Percentiles rank a stretch among this genome's conserved stretches.
Conservation (phyloP, 2,113 vertebrate species). For the Pedionomus torquatus region DNA sequence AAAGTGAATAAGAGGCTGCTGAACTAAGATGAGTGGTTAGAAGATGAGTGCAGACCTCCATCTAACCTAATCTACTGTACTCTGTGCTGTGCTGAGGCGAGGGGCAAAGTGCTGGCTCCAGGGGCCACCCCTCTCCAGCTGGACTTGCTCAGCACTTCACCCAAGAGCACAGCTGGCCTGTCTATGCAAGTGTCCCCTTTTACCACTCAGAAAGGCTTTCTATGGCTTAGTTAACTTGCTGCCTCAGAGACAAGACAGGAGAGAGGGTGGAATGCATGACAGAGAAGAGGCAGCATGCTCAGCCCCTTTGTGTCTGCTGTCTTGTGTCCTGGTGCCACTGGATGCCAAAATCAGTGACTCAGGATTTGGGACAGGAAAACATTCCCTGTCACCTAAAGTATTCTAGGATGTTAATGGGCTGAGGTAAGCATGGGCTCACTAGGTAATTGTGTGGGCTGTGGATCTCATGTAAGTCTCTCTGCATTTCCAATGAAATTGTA, state of each 20-base stretch:
- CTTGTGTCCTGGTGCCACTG: not conserved
- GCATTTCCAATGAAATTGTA: not conserved
- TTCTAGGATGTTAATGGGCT: not conserved
- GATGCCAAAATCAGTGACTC: too few species aligned
- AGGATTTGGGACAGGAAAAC: not conserved
- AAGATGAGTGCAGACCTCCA: fast-evolving
- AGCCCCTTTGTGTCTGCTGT: not conserved
- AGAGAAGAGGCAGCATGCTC: not conserved
- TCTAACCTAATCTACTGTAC: too few species aligned
- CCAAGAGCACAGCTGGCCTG: not conserved
- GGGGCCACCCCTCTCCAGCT: not conserved
- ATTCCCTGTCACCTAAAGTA: too few species aligned
- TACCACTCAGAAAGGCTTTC: too few species aligned
- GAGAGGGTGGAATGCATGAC: not conserved
- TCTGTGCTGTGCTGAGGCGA: not conserved
- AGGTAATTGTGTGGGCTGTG: not conserved
- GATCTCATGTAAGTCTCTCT: not conserved
- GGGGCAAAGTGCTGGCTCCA: not conserved
- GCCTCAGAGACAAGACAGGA: not conserved
- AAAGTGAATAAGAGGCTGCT: not conserved
- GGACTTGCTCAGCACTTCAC: not conserved
- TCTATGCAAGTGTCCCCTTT: not conserved
- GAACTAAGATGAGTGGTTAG: not conserved
- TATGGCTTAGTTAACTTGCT: too few species aligned
- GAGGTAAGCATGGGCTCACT: too few species aligned